Conservation (phyloP, 2,797 vertebrate species). For the Ceyx erithaca region DNA sequence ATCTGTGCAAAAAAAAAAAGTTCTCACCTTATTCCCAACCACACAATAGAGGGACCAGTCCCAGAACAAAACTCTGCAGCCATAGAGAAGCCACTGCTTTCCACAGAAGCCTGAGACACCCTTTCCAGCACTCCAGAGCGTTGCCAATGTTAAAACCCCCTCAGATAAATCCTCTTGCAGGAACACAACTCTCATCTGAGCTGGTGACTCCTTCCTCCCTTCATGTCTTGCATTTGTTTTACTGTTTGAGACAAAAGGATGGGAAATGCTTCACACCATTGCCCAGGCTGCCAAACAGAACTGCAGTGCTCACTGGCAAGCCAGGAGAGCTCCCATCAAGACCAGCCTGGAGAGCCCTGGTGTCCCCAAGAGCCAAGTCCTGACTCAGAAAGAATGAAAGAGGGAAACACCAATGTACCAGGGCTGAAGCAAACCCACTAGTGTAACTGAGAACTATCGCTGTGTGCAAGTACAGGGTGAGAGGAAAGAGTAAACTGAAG, state of each 20-base stretch:
- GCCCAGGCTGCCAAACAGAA: not conserved
- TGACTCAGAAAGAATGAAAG: fast-evolving
- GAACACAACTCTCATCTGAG: not conserved
- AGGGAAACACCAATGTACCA: not conserved
- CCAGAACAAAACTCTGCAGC: not conserved
- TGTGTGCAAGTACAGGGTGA: not conserved
- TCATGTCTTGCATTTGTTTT: not conserved
- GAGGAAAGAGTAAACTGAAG: not conserved
- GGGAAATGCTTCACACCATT: not conserved
- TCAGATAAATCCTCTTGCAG: not conserved
- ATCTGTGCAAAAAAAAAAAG: not conserved
- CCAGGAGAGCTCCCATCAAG: not conserved
- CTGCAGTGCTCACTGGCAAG: fast-evolving
- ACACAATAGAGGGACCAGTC: not conserved
- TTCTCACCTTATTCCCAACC: not conserved
- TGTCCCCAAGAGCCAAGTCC: not conserved
- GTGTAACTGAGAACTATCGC: not conserved
- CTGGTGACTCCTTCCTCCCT: not conserved
- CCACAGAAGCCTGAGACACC: not conserved
- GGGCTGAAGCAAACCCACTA: not conserved
- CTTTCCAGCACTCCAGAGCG: not conserved
- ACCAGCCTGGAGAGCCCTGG: not conserved
- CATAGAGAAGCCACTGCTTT: not conserved
- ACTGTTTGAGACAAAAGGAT: not conserved
- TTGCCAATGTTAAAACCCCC: not conserved